Conservation (phyloP, 2,797 vertebrate species). For the Poecilia velifera region DNA sequence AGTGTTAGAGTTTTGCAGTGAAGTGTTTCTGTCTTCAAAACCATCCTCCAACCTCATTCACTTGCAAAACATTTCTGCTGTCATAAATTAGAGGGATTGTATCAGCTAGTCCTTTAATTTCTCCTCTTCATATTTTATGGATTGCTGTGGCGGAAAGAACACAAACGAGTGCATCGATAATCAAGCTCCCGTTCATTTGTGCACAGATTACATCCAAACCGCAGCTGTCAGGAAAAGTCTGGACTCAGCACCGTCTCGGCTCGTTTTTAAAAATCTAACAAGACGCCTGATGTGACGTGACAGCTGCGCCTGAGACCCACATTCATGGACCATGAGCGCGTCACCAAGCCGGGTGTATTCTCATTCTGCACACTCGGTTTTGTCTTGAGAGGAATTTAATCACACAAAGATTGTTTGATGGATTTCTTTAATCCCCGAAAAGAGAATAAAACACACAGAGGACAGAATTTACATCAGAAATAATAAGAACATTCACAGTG, state of each 20-base stretch:
- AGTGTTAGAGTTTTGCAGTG: no score
- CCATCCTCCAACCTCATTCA: not conserved
- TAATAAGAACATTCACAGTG: conserved; percentile 50
- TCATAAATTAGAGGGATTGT: not conserved
- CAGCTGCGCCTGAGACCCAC: conserved; percentile 30
- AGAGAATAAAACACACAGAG: conserved; percentile 55
- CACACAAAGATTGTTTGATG: conserved; percentile 19
- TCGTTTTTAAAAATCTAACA: conserved; percentile 43
- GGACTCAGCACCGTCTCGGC: conserved; percentile 50
- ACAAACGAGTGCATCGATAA: conserved; percentile 38
- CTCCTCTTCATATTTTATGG: conserved; percentile 44
- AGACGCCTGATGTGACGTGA: conserved; percentile 41
- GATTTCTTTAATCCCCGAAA: conserved; percentile 58
- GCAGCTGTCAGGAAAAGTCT: conserved; percentile 18
- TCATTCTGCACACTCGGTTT: conserved; percentile 15
- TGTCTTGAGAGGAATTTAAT: conserved; percentile 33
- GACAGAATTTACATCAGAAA: conserved; percentile 46
- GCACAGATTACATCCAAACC: conserved; percentile 44
- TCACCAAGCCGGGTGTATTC: conserved; percentile 6
- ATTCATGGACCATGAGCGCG: conserved; percentile 25
- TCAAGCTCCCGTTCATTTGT: conserved; percentile 43
- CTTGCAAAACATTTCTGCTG: not conserved
- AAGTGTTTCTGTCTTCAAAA: not conserved
- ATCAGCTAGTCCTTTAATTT: conserved; percentile 22
- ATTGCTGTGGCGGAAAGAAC: conserved; percentile 33